Evolutionary conservation across 2,113 vertebrate genomes (phyloP).

Genomic region (Gymnarchus niloticus): DNA sequence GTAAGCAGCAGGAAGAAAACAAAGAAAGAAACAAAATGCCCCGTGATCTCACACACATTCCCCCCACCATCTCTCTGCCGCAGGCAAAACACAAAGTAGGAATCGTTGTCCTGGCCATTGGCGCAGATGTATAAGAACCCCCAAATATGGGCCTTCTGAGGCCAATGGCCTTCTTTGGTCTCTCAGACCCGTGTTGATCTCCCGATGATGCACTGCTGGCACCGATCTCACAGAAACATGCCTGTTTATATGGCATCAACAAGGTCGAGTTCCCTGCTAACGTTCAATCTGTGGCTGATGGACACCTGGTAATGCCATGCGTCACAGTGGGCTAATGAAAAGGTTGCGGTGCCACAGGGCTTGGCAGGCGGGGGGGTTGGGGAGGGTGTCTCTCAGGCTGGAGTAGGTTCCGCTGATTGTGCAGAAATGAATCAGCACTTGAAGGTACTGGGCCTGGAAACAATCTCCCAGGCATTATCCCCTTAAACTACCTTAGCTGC

Average conservation of each 20-base stretch:
- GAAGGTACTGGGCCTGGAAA: no score
- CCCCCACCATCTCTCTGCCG: neutral
- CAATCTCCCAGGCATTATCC: no score
- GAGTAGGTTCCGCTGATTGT: no score
- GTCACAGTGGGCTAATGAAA: conserved; percentile 1
- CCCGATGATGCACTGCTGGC: neutral
- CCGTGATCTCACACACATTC: no score
- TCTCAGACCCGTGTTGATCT: neutral
- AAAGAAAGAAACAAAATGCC: conserved; percentile 33
- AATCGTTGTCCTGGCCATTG: no score
- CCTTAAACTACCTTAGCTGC: no score
- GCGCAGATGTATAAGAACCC: no score
- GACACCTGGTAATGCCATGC: conserved; percentile 27
- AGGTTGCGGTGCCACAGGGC: neutral
- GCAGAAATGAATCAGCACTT: no score
- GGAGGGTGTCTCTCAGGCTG: no score
- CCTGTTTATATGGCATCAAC: neutral
- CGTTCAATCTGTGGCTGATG: conserved; percentile 4
- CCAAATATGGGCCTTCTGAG: conserved; percentile 9
- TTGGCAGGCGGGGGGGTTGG: no score
- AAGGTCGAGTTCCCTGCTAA: neutral
- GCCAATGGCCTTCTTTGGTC: neutral
- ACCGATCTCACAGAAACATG: neutral
- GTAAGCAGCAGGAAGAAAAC: neutral
- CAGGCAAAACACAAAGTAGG: conserved; percentile 21